Evolutionary conservation across 2,888 invertebrate species (phyloP), one percentile per base, ranked within the genome.

Genomic region (Tuta absoluta): DNA sequence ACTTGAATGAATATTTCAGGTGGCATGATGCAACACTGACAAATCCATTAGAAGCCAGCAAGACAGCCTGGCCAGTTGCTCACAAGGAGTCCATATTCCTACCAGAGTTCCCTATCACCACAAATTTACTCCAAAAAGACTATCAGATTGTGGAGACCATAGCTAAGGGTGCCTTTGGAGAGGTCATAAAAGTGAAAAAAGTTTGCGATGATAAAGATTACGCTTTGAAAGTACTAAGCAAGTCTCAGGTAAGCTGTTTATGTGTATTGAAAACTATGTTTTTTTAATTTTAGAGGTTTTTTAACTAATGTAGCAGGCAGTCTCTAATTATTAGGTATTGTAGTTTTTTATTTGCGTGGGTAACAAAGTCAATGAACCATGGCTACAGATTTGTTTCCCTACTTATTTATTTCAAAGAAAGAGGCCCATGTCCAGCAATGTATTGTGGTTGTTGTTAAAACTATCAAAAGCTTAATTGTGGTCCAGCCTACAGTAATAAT

Each of bases 151-250:
- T 95, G 62, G 93, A 95, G 71, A 93, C 95, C 67, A 94, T 98
- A 79, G 95, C 97, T n/a, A 94, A 94, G 78, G 98, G 98, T 68
- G 96, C 98, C 21, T 98, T 97, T 86, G 98, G 98, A 23, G 95
- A 95, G 85, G 98, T 98, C 4, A 96, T 96, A 76, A 95, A 95
- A 93, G 97, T 96, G 14, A 89, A 92, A 69, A 93, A 94, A 79
- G 92, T 93, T 63, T 93, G 93, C 72, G 93, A 93, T 65, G 90
- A 93, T 67, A 92, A 94, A 75, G 85, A 94, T 69, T 97, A 95
- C 90, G 98, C 98, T 62, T 92, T 98, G 72, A 98, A 98, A 93
- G 95, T 96, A 66, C 92, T 97, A 19, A 94, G 94, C 69, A 97
- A 97, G 87, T 93, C 95, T 57, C 95, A 95, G 93, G 95, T 95